Percentiles rank a stretch among this genome's conserved stretches.
These are phyloP conservation scores for Mimumesa dahlbomi DNA, from an alignment of 2,888 invertebrate species.

Conservation along the genomic window DNA sequence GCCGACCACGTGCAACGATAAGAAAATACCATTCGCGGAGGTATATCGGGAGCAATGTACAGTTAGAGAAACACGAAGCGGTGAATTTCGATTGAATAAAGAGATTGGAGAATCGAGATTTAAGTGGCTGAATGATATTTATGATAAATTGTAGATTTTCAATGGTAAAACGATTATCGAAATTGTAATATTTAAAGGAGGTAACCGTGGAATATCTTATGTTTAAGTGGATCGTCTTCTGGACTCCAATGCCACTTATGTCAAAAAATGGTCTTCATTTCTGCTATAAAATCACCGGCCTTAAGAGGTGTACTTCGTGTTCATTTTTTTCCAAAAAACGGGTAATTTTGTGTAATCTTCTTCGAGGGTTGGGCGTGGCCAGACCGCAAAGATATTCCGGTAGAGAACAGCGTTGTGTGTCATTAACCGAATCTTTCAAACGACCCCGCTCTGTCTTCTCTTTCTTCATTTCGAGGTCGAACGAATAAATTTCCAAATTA, in stretches of 20 bases:
- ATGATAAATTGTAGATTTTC: too few species aligned
- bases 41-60: too few species aligned
- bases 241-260: conserved; percentile 44
- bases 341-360: conserved; percentile 73
- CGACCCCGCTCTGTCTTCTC: conserved; percentile 46
- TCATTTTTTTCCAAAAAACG: conserved; percentile 65
- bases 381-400: conserved; percentile 64
- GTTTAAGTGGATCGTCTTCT: conserved; percentile 15
- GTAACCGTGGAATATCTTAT: neutral
- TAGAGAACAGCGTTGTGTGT: conserved; percentile 60
- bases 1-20: conserved; percentile 21
- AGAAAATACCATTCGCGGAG: neutral
- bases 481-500: conserved; percentile 49
- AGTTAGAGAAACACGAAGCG: too few species aligned
- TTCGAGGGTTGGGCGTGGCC: conserved; percentile 69
- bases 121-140: too few species aligned
- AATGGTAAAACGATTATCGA: conserved; percentile 1
- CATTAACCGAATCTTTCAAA: conserved; percentile 67
- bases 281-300: conserved; percentile 61
- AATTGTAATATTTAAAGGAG: too few species aligned
- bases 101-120: too few species aligned
- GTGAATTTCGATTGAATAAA: neutral
- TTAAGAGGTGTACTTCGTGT: conserved; percentile 49
- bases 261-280: conserved; percentile 47
- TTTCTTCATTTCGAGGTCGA: conserved; percentile 35